A percentile compares a stretch with the other conserved stretches of the same genome.
Conservation (phyloP, 2,797 vertebrate species). For the Poecilia gillii region DNA sequence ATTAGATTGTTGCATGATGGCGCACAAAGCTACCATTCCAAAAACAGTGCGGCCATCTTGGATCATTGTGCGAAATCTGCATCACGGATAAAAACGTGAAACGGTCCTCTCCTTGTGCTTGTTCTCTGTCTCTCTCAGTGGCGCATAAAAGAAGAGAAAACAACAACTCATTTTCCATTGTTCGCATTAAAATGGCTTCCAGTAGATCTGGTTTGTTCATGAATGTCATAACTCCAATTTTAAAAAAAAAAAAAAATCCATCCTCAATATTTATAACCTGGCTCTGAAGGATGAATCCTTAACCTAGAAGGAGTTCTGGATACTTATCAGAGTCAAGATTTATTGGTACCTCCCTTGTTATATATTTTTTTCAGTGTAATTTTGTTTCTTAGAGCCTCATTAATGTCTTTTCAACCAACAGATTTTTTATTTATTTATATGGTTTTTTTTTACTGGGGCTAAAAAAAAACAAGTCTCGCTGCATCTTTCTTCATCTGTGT, state of each 20-base stretch:
- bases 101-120: neutral
- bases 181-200: neutral
- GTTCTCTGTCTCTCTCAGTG: neutral
- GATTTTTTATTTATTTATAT: neutral
- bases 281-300: neutral
- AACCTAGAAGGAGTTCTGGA: neutral
- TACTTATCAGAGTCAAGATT: neutral
- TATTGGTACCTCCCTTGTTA: neutral
- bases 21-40: neutral
- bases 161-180: neutral
- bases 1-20: neutral
- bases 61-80: neutral
- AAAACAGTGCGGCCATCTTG: neutral
- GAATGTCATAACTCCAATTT: neutral
- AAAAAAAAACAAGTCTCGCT: constrained; percentile 4
- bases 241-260: neutral
- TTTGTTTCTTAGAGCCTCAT: neutral
- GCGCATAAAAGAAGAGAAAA: neutral
- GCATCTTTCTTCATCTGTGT: neutral
- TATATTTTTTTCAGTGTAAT: neutral
- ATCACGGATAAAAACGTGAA: neutral
- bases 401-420: neutral
- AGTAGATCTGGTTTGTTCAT: neutral
- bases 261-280: neutral
- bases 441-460: neutral